phyloP scores from a whole-genome alignment of 2,797 vertebrate genomes.

The Parauchenoglanis punctatus region DNA sequence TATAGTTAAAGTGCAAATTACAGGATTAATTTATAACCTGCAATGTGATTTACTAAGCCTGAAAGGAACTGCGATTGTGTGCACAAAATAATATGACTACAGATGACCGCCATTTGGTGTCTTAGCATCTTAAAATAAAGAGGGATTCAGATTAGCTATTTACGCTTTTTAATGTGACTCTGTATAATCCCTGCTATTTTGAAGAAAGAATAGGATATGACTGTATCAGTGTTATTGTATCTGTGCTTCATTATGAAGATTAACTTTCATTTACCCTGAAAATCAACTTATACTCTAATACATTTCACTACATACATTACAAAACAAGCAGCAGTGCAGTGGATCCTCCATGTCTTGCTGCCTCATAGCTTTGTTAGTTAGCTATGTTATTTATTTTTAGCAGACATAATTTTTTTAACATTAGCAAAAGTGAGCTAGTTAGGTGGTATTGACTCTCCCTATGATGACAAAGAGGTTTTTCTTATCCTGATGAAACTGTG shows the following conservation, averaged over 20 bases:
- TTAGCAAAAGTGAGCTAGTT: neutral
- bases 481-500: neutral
- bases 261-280: neutral
- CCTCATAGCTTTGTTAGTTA: neutral
- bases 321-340: neutral
- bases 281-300: too few relatives aligned
- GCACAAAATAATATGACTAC: neutral
- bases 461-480: neutral
- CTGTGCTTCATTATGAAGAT: neutral
- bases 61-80: neutral
- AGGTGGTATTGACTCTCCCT: neutral
- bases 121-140: neutral
- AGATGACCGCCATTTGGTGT: neutral
- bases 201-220: neutral
- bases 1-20: neutral
- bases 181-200: neutral
- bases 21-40: neutral
- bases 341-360: neutral
- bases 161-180: neutral
- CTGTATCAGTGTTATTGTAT: neutral
- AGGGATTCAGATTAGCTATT: neutral
- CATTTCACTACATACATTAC: neutral
- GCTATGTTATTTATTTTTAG: neutral
- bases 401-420: neutral
- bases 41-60: neutral